Evolutionary conservation across 2,888 invertebrate genomes (phyloP).

Genomic region (Synergus japonicus): DNA sequence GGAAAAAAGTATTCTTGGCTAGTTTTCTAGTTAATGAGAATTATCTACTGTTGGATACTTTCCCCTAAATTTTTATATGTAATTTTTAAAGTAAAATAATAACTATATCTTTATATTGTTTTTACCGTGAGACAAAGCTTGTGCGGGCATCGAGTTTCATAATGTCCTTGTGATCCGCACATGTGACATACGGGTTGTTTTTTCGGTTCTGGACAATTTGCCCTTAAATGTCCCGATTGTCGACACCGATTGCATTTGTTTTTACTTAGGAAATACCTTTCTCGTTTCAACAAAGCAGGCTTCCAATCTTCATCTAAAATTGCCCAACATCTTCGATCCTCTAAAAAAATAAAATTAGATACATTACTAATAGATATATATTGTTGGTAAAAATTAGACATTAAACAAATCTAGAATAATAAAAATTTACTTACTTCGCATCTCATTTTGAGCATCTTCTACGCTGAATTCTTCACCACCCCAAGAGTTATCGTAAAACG

Average conservation of each 20-base stretch:
- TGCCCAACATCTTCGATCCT: constrained; percentile 68
- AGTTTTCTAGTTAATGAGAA: no score
- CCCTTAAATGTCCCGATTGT: constrained; percentile 82
- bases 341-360: constrained; percentile 57
- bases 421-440: constrained; percentile 81
- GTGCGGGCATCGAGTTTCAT: constrained; percentile 83
- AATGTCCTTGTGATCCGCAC: constrained; percentile 84
- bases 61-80: neutral
- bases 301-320: constrained; percentile 68
- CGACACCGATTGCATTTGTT: constrained; percentile 82
- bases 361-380: constrained; percentile 1
- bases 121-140: constrained; percentile 85
- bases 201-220: constrained; percentile 80
- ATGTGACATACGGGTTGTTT: constrained; percentile 80
- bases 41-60: no score
- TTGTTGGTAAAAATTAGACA: neutral
- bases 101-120: constrained; percentile 34
- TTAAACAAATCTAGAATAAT: neutral
- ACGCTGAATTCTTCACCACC: constrained; percentile 83
- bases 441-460: constrained; percentile 80
- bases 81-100: neutral
- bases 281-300: constrained; percentile 44
- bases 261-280: constrained; percentile 59
- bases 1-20: no score
- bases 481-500: constrained; percentile 84